Conservation (phyloP, 23 tunicate genomes). For the Ciona savignyi region DNA sequence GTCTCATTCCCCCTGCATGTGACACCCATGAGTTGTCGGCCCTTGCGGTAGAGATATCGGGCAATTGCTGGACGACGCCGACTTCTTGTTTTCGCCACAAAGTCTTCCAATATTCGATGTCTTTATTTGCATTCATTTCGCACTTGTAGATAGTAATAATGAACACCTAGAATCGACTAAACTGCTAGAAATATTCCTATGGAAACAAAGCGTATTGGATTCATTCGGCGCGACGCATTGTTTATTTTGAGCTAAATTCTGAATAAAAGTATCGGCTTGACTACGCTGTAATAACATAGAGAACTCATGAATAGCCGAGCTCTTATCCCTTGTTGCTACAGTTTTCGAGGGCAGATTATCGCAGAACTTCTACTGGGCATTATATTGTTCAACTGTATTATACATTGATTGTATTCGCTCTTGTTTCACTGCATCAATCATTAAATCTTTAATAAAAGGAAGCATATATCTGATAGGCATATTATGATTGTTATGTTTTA, state of each 20-base stretch:
- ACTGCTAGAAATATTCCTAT: no score
- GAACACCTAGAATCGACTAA: no score
- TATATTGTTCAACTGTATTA: no score
- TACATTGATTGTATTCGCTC: no score
- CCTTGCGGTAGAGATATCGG: not conserved
- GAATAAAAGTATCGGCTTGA: not conserved
- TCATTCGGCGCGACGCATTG: not conserved
- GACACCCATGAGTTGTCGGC: not conserved
- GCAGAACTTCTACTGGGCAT: no score
- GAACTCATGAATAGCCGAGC: not conserved
- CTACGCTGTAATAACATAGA: not conserved
- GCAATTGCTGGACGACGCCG: not conserved
- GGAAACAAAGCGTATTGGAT: not conserved
- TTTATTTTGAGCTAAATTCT: not conserved
- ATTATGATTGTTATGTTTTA: no score
- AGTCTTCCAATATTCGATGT: not conserved
- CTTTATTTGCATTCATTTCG: not conserved
- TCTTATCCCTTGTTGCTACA: not conserved
- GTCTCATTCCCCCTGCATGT: no score
- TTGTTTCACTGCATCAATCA: no score
- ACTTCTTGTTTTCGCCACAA: not conserved
- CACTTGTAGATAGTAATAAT: no score
- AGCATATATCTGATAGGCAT: no score
- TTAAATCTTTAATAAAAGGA: no score
- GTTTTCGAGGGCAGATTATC: no score